Evolutionary conservation across 2,888 invertebrate species (phyloP).

Genomic region (Ormia ochracea): DNA sequence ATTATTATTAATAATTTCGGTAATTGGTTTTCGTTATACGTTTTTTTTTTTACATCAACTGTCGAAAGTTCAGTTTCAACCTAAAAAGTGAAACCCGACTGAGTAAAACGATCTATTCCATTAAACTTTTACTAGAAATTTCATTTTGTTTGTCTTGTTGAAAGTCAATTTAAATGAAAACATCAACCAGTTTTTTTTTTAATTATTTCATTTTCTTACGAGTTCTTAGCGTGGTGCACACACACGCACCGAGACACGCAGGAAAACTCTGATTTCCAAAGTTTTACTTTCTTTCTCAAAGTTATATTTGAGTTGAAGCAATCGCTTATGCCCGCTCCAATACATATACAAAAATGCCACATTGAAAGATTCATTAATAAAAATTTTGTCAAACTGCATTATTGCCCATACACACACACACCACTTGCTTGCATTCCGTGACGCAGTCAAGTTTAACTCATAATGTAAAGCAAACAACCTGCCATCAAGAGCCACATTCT

Average conservation of each 20-base stretch:
- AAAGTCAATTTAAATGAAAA: conserved; percentile 22
- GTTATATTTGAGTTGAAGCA: not conserved
- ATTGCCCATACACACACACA: too few relatives aligned
- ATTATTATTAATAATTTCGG: too few relatives aligned
- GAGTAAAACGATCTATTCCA: not conserved
- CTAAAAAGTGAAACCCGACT: conserved; percentile 37
- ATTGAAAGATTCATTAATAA: conserved; percentile 30
- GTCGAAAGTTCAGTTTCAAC: not conserved
- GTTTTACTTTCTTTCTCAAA: conserved; percentile 39
- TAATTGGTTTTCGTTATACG: not conserved
- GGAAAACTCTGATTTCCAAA: not conserved
- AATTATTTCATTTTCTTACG: conserved; percentile 28
- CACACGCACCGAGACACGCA: not conserved
- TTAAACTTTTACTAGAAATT: conserved; percentile 27
- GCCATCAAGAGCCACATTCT: not conserved
- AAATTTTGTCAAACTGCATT: not conserved
- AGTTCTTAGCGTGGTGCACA: not conserved
- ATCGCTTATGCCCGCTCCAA: conserved; percentile 17
- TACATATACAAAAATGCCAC: conserved; percentile 15
- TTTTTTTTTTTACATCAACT: not conserved
- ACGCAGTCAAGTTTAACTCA: not conserved
- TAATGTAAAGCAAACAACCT: not conserved
- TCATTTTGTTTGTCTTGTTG: not conserved
- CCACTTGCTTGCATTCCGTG: not conserved
- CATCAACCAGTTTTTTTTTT: conserved; percentile 33